Evolutionary conservation across 2,797 vertebrate genomes (phyloP).

Genomic region (Hemitrygon akajei): DNA sequence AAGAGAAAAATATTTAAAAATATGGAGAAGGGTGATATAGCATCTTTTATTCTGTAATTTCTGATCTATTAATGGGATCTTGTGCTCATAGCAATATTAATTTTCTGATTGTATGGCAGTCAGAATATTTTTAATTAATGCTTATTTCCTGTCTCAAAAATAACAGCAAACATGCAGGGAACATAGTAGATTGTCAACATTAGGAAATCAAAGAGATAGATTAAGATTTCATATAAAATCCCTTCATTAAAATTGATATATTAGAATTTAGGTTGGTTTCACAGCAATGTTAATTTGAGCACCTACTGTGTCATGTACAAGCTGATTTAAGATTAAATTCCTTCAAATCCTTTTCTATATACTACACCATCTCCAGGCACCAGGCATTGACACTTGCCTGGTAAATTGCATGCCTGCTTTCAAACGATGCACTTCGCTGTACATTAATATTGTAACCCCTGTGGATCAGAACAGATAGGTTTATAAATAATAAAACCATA

Average conservation of each 20-base stretch:
- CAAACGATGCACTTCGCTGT: neutral
- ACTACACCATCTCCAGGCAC: neutral
- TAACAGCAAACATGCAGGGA: neutral
- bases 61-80: neutral
- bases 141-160: neutral
- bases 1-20: neutral
- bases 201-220: neutral
- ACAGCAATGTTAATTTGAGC: neutral
- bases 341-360: neutral
- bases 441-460: neutral
- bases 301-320: neutral
- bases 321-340: neutral
- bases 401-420: neutral
- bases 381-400: neutral
- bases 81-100: neutral
- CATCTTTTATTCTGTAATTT: neutral
- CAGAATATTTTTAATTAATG: neutral
- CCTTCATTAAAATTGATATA: neutral
- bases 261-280: neutral
- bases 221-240: neutral
- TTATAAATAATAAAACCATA: neutral
- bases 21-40: neutral
- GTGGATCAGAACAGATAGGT: neutral
- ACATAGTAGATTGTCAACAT: neutral
- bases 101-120: neutral